Base-by-base conservation (phyloP, 92 coral and sea anemone species). In the Montipora capitata region DNA sequence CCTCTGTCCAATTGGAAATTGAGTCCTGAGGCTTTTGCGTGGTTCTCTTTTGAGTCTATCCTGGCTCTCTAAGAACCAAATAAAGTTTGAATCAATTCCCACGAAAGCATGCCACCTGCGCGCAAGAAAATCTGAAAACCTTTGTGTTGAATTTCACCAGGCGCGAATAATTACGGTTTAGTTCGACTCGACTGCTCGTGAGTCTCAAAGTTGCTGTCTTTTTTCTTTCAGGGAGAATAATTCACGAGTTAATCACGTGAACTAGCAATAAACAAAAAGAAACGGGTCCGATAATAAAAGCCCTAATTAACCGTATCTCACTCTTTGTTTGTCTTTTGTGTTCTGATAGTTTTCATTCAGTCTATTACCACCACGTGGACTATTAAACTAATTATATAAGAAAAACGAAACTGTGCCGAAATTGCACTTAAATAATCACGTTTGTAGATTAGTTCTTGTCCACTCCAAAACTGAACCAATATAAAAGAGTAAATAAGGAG, bases 41-140 rank as follows among this genome's bases (percentile, higher is more conserved):
- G 51, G 61, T 11, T 12, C 15, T 54, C 10, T 54, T 3, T 54
- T 3, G 10, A 11, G 14, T 0, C 13, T 54, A 3, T 70, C 84
- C 48, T 35, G 65, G 57, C 74, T 78, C 61, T 54, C 61, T 54
- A 3, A 3, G 16, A 54, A 8, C 61, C 14, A 12, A 54, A 54
- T 54, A 11, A 54, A 8, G 12, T 11, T 0, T 7, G 14, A 54
- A 3, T 54, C 61, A 16, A 62, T 56, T 66, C 59, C 74, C 42
- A 80, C 85, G 85, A 79, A 58, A 80, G 14, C n/a, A 0, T 8
- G 69, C 35, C 49, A 17, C 63, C 64, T 39, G 38, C 65, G 61
- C 9, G 0, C 0, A 4, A 3, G 59, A 0, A 58, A 6, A 45
- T 79, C 44, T 65, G 74, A 64, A 44, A 64, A 18, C 57, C 11